These are phyloP conservation scores for Zelleria hepariella DNA, from an alignment of 2,888 invertebrate genomes.

Conservation along the genomic window DNA sequence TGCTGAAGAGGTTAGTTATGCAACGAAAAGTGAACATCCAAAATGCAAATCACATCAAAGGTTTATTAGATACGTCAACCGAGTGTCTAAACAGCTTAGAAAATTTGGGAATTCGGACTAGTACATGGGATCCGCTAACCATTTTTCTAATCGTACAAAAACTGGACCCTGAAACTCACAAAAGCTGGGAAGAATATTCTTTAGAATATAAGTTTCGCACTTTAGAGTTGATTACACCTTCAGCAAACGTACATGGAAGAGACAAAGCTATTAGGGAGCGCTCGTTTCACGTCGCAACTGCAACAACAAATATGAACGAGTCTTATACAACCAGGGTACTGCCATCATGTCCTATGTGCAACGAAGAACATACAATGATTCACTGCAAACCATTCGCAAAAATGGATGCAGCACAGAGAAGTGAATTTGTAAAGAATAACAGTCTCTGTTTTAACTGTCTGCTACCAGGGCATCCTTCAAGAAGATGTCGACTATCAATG, in stretches of 20 bases:
- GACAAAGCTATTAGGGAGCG: not conserved
- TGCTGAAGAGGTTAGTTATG: not conserved
- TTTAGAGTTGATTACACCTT: constrained; percentile 9
- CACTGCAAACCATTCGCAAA: constrained; percentile 19
- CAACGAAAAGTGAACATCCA: not conserved
- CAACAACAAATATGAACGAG: no score
- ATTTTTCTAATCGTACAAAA: constrained; percentile 18
- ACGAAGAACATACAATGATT: constrained; percentile 15
- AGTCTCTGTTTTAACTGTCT: constrained; percentile 20
- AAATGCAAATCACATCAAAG: not conserved
- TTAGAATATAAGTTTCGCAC: constrained; percentile 14
- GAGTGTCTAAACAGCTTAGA: not conserved
- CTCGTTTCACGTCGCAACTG: constrained; percentile 10
- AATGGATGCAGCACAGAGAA: constrained; percentile 14
- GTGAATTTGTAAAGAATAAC: constrained; percentile 13
- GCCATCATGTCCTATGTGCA: constrained; percentile 9
- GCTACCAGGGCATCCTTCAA: constrained; percentile 15
- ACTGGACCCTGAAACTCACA: constrained; percentile 19
- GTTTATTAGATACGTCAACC: not conserved
- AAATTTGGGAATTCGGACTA: not conserved
- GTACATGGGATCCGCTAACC: constrained; percentile 7
- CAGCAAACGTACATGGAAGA: not conserved
- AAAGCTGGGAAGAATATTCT: constrained; percentile 15
- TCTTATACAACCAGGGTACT: no score
- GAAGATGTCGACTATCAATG: constrained; percentile 12